Percentiles rank a stretch among this genome's conserved stretches.
These are phyloP conservation scores for Anguilla megastoma DNA, from an alignment of 2,797 vertebrate genomes.

Conservation along the genomic window DNA sequence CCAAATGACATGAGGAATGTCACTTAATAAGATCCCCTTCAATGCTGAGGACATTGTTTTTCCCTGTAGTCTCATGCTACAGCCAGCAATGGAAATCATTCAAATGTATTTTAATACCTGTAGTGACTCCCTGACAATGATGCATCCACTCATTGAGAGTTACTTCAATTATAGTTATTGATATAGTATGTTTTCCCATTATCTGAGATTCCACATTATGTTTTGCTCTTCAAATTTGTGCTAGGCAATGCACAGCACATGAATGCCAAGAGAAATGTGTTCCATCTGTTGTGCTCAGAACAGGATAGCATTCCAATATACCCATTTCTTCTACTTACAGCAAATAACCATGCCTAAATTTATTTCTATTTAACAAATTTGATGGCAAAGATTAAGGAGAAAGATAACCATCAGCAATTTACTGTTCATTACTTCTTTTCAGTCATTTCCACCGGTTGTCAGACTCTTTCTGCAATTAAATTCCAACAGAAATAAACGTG, in stretches of 20 bases:
- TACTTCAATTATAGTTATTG: not conserved
- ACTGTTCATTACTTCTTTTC: not conserved
- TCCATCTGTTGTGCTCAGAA: not conserved
- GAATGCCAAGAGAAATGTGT: not conserved
- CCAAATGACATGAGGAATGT: not conserved
- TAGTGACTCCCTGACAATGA: not conserved
- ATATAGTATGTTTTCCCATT: not conserved
- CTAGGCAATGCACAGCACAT: not conserved
- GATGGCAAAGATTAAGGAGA: not conserved
- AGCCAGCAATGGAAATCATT: not conserved
- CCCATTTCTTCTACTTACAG: not conserved
- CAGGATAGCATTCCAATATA: not conserved
- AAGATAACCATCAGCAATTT: slow-evolving; percentile 18
- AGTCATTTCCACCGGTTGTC: not conserved
- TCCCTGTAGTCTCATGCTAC: not conserved
- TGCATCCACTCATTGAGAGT: not conserved
- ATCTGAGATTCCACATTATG: not conserved
- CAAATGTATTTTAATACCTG: not conserved
- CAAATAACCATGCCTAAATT: not conserved
- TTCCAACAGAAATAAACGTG: not conserved
- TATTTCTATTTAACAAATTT: slow-evolving; percentile 24
- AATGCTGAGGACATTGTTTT: not conserved
- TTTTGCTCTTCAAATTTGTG: not conserved
- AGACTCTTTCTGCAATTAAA: not conserved
- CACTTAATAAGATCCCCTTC: not conserved